Conservation (phyloP, 2,113 vertebrate species). For the Eretmochelys imbricata region DNA sequence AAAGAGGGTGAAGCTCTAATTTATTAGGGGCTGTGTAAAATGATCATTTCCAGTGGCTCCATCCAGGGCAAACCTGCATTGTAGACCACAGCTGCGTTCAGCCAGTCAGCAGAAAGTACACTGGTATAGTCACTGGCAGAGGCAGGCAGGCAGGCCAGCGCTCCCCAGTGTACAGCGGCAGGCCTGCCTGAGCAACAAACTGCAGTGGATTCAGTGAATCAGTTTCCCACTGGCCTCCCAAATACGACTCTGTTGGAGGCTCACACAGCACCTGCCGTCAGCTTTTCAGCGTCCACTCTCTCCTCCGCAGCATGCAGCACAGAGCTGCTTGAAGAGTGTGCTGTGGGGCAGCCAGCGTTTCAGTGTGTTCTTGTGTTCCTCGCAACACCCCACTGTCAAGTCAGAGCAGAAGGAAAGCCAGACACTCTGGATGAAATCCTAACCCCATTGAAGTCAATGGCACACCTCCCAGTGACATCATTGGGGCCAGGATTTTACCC, state of each 20-base stretch:
- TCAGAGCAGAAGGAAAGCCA: background rate
- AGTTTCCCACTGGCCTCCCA: background rate
- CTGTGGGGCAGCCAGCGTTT: background rate
- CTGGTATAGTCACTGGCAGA: background rate
- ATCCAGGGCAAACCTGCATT: background rate
- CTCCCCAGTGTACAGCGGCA: background rate
- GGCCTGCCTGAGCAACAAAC: background rate
- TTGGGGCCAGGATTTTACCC: background rate
- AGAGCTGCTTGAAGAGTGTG: background rate
- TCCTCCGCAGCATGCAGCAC: background rate
- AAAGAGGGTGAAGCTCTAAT: constrained; percentile 9
- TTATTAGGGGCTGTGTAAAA: constrained; percentile 12
- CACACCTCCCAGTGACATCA: background rate
- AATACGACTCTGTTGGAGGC: background rate
- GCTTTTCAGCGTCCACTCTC: background rate
- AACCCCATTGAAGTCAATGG: background rate
- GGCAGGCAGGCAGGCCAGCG: background rate
- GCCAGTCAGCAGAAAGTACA: background rate
- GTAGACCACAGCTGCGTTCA: background rate
- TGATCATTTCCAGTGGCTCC: constrained; percentile 19
- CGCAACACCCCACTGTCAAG: background rate
- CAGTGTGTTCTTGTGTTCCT: background rate
- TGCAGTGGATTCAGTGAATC: background rate
- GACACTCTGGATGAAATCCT: background rate
- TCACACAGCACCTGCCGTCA: background rate